These are phyloP conservation scores for Dendronephthya gigantea DNA, from an alignment of 64 coral and sea anemone genomes.

Conservation along the genomic window DNA sequence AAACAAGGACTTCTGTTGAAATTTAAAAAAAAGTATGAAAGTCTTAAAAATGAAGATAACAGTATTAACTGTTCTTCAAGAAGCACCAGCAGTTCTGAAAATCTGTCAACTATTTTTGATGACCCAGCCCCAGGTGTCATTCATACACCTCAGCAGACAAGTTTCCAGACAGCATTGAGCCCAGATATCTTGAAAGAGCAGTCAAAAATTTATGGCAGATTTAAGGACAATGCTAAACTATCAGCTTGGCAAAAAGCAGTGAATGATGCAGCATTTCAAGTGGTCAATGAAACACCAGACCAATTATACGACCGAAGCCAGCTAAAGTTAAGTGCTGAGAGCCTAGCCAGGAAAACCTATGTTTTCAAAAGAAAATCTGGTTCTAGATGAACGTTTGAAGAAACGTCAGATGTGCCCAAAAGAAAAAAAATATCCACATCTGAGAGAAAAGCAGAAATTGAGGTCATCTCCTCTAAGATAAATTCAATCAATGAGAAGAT, in stretches of 20 bases:
- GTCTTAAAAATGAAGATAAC: not conserved
- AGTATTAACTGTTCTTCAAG: not conserved
- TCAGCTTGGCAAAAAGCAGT: constrained; percentile 33
- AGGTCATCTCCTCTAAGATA: not conserved
- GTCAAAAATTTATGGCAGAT: constrained; percentile 27
- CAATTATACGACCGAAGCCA: constrained; percentile 13
- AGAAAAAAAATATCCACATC: not conserved
- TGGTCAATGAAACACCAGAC: constrained; percentile 21
- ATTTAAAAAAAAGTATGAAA: constrained; percentile 38
- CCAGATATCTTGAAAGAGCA: constrained; percentile 22
- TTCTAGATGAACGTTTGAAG: constrained; percentile 20
- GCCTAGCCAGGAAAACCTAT: constrained; percentile 21
- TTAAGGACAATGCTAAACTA: constrained; percentile 3
- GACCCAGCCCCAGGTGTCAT: not conserved
- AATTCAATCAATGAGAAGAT: not conserved
- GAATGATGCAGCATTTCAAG: constrained; percentile 5
- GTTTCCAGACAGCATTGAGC: not conserved
- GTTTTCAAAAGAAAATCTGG: constrained; percentile 43
- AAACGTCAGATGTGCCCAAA: not conserved
- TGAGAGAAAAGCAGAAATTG: not conserved
- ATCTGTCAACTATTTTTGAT: no score
- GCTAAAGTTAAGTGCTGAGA: constrained; percentile 31
- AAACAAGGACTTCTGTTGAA: constrained; percentile 37
- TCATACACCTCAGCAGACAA: not conserved
- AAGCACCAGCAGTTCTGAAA: not conserved